Evolutionary conservation across 2,797 vertebrate species (phyloP).

Genomic region (Hydrophis major): DNA sequence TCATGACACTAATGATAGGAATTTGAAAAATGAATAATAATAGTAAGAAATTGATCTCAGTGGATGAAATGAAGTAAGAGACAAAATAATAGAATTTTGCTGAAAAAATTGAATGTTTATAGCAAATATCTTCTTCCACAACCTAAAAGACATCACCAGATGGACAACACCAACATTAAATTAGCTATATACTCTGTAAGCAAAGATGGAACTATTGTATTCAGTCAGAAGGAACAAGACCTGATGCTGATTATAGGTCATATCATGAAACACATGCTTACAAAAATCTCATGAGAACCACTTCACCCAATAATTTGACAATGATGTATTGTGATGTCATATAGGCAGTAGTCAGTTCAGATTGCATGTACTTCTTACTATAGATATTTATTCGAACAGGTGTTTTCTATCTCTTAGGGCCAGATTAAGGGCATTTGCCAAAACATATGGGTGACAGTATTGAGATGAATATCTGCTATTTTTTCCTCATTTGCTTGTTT

Average conservation of each 20-base stretch:
- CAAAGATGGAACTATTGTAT: background rate
- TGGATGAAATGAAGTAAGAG: background rate
- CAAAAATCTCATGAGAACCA: background rate
- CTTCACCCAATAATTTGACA: background rate
- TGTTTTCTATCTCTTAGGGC: background rate
- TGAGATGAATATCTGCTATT: background rate
- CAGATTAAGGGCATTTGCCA: background rate
- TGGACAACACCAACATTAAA: background rate
- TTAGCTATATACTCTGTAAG: background rate
- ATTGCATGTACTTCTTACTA: background rate
- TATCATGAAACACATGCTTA: background rate
- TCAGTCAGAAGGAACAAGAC: background rate
- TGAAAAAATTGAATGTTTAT: background rate
- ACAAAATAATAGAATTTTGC: background rate
- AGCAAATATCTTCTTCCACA: background rate
- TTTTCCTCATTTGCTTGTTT: background rate
- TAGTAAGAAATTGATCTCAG: background rate
- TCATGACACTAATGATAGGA: background rate
- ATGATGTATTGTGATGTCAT: background rate
- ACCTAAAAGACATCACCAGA: background rate
- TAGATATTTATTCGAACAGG: background rate
- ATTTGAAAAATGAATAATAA: background rate
- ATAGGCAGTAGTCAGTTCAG: background rate
- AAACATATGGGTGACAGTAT: too few relatives aligned
- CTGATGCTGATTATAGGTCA: background rate